Evolutionary conservation across 2,113 vertebrate genomes (phyloP).

Genomic region (Ctenomys sociabilis): DNA sequence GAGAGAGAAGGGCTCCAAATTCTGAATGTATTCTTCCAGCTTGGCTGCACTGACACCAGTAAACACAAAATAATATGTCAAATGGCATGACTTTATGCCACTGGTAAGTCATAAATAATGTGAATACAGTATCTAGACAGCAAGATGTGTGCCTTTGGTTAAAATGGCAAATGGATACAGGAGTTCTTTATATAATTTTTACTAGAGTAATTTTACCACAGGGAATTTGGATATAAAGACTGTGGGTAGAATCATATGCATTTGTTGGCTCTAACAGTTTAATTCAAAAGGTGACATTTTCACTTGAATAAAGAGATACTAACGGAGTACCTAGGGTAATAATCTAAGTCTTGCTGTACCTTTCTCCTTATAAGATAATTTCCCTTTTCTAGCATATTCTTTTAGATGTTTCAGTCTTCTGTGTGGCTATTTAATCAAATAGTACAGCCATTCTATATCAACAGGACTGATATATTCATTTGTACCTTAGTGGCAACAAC

Average conservation of each 20-base stretch:
- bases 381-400: not conserved
- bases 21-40: constrained; percentile 80
- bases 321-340: not conserved
- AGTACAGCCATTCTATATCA: not conserved
- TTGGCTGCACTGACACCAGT: constrained; percentile 71
- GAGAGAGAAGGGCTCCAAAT: constrained; percentile 78
- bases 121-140: not conserved
- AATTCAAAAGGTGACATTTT: not conserved
- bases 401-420: not conserved
- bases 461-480: too few species aligned
- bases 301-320: not conserved
- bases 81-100: not conserved
- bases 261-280: not conserved
- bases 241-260: not conserved
- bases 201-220: not conserved
- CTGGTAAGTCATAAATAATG: constrained; percentile 17
- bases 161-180: not conserved
- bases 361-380: not conserved
- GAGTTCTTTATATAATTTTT: not conserved
- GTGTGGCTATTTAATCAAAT: not conserved
- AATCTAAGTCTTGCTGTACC: not conserved
- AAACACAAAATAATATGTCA: constrained; percentile 59
- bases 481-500: not conserved
- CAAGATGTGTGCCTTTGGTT: not conserved
- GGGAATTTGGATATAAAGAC: not conserved